phyloP scores from a whole-genome alignment of 2,797 vertebrate species.

The Apodemus agrarius region DNA sequence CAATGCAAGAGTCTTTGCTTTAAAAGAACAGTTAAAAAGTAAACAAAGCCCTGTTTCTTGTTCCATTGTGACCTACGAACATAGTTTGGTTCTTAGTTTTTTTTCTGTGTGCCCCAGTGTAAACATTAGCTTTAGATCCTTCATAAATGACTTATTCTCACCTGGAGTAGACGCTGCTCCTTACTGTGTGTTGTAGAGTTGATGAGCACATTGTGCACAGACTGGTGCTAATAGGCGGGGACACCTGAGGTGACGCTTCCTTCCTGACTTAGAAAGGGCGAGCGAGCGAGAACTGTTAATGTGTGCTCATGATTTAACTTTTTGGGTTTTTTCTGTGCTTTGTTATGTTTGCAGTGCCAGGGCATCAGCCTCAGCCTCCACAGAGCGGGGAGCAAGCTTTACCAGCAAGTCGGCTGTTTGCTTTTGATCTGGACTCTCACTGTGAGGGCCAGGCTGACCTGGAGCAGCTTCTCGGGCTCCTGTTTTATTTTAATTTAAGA shows the following conservation, averaged over 20 bases:
- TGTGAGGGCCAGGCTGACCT: background rate
- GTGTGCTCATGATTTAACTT: conserved; percentile 33
- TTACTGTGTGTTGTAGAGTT: conserved; percentile 35
- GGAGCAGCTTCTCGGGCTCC: background rate
- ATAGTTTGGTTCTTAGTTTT: conserved; percentile 51
- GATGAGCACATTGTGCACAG: background rate
- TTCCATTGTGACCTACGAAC: conserved; percentile 18
- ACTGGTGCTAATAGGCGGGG: background rate
- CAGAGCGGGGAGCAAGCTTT: background rate
- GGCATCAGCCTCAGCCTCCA: background rate
- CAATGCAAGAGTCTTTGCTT: conserved; percentile 44
- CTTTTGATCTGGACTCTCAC: background rate
- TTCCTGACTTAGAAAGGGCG: background rate
- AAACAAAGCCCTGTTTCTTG: conserved; percentile 32
- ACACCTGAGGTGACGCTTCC: background rate
- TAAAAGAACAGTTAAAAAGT: conserved; percentile 31
- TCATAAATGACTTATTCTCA: conserved; percentile 26
- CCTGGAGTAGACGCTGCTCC: conserved; percentile 49
- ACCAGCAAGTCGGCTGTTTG: background rate
- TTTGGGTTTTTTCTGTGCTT: background rate
- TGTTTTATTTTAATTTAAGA: background rate
- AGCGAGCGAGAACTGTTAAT: background rate
- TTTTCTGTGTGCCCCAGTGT: conserved; percentile 19
- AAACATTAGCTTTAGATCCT: conserved; percentile 47
- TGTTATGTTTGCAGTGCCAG: background rate